Percentiles rank a stretch among this genome's conserved stretches.
These are phyloP conservation scores for Onychorhynchus coronatus DNA, from an alignment of 2,113 vertebrate species.

Conservation along the genomic window DNA sequence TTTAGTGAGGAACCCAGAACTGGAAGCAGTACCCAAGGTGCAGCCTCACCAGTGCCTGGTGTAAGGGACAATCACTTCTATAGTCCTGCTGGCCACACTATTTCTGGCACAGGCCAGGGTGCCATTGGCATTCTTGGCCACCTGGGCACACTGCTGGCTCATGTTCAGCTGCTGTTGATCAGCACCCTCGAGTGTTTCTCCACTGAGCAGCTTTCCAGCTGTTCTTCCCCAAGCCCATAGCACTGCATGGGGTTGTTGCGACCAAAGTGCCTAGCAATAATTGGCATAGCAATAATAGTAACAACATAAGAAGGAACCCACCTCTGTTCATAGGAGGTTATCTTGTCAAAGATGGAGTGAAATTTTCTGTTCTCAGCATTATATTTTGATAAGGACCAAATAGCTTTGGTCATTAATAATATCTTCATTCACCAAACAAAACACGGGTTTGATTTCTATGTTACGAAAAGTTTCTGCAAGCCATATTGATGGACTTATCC, in stretches of 20 bases:
- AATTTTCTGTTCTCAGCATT: neutral
- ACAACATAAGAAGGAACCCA: neutral
- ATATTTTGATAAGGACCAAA: neutral
- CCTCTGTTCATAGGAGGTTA: neutral
- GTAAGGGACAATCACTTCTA: neutral
- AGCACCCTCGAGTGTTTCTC: neutral
- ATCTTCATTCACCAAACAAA: neutral
- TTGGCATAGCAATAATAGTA: neutral
- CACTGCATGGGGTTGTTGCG: neutral
- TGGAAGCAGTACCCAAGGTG: neutral
- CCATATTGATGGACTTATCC: neutral
- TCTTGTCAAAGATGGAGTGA: neutral
- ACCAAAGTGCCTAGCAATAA: too few relatives aligned
- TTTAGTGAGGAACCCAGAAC: neutral
- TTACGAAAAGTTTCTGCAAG: neutral
- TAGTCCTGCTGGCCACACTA: neutral
- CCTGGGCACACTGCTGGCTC: neutral
- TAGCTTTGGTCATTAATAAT: neutral
- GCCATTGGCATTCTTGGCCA: rapidly evolving
- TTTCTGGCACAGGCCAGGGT: neutral
- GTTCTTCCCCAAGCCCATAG: rapidly evolving
- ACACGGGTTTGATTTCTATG: neutral
- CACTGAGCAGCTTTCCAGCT: rapidly evolving
- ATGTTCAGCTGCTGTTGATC: neutral
- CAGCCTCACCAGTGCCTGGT: neutral